These are phyloP conservation scores for Hassar affinis DNA, from an alignment of 2,113 vertebrate genomes.

Conservation along the genomic window DNA sequence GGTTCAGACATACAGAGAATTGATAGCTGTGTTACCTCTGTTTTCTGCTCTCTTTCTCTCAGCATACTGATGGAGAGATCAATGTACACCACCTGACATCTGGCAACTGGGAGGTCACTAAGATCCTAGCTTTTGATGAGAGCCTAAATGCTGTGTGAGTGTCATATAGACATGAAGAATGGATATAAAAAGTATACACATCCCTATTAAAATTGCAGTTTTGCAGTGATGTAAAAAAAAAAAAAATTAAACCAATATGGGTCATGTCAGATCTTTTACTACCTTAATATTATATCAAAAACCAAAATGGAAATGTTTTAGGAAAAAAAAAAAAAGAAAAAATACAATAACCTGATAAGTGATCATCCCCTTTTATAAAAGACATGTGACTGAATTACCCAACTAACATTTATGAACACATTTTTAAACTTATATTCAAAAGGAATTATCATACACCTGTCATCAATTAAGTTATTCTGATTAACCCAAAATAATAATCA, in stretches of 20 bases:
- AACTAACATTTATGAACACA: not conserved
- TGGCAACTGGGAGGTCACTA: slow-evolving; percentile 72
- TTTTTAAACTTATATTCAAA: not conserved
- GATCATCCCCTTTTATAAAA: not conserved
- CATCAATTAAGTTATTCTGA: not conserved
- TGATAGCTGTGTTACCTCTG: not conserved
- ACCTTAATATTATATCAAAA: not conserved
- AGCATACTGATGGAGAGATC: slow-evolving; percentile 58
- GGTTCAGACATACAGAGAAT: not conserved
- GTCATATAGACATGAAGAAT: not conserved
- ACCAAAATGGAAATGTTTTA: not conserved
- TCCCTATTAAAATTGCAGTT: not conserved
- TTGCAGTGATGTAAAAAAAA: not conserved
- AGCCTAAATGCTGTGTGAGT: slow-evolving; percentile 60
- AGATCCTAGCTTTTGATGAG: slow-evolving; percentile 65
- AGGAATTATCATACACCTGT: not conserved
- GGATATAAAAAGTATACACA: not conserved
- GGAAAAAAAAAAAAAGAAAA: not conserved
- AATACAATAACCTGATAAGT: not conserved
- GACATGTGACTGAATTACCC: not conserved
- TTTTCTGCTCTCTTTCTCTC: not conserved
- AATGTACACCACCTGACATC: slow-evolving; percentile 69
- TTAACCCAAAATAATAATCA: not conserved
- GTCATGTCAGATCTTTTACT: not conserved
- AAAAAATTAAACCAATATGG: not conserved